Evolutionary conservation across 2,797 vertebrate species (phyloP).

Genomic region (Paguma larvata): DNA sequence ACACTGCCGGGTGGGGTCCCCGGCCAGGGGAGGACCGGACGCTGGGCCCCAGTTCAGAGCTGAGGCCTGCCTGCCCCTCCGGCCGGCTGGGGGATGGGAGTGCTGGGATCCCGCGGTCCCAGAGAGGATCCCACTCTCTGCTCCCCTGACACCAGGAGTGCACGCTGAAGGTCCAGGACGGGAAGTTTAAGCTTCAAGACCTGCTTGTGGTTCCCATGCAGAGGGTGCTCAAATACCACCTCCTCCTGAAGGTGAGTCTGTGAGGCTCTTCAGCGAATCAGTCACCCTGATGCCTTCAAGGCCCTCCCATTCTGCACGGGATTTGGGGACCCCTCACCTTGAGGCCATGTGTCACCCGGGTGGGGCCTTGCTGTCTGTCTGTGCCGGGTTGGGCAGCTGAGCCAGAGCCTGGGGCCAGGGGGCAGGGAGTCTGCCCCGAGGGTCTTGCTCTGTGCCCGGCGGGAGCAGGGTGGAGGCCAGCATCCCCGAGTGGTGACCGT

Average conservation of each 20-base stretch:
- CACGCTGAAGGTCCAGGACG: slow-evolving; percentile 97
- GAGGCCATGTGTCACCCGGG: accelerated
- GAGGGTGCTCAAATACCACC: slow-evolving; percentile 97
- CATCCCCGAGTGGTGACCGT: not conserved
- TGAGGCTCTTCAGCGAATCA: accelerated
- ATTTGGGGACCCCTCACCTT: not conserved
- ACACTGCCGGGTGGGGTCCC: not conserved
- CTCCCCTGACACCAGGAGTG: slow-evolving; percentile 89
- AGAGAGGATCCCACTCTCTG: accelerated
- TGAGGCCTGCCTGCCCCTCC: not conserved
- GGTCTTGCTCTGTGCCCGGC: not conserved
- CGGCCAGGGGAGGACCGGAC: not conserved
- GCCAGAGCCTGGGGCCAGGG: accelerated
- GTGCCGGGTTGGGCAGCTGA: not conserved
- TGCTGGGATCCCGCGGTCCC: not conserved
- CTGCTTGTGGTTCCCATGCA: slow-evolving; percentile 99
- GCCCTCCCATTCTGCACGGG: accelerated
- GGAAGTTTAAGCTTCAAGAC: slow-evolving; percentile 98
- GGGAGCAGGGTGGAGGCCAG: not conserved
- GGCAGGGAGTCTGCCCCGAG: not conserved
- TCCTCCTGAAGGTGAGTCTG: slow-evolving; percentile 95
- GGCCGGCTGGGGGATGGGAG: not conserved
- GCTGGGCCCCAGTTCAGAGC: not conserved
- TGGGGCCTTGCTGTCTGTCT: accelerated
- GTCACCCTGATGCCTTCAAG: accelerated